Evolutionary conservation across 2,113 vertebrate genomes (phyloP), one percentile per base, ranked within the genome.

Genomic region (Columba livia): DNA sequence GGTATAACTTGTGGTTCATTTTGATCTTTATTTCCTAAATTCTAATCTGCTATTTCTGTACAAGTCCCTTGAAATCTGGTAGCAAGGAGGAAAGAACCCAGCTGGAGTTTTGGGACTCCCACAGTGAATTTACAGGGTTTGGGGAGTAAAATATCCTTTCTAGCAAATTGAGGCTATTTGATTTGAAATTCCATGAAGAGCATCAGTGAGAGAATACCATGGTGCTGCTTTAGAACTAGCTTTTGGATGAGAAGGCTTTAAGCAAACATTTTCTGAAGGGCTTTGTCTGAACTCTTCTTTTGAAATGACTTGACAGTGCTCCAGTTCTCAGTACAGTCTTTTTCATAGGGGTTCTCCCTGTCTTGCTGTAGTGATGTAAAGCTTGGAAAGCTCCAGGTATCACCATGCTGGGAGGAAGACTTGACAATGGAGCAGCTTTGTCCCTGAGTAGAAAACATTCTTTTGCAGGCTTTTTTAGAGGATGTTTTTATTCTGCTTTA

Each of bases 41-140:
- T 93, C 75, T 86, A 51, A 36, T 88, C 29, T 85, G 32, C 73
- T 96, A 4, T 86, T 95, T 93, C 75, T 91, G 26, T 88, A 48
- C 34, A 84, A 80, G 72, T 93, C 69, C 65, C 65, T 88, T 88
- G 88, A 93, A 96, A 91, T 87, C n/a, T 92, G 50, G 61, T 88
- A 70, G 48, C 18, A 31, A 61, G 81, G 79, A 87, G 58, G 56
- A 85, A 36, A 64, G 79, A 86, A 71, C 36, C 44, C 85, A 84
- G 75, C 72, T 93, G 82, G 87, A 89, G 54, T 88, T 85, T 72
- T 67, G 79, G 75, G 83, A 56, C 61, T 88, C 38, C 60, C 60
- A 53, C 26, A 28, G 56, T 67, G 82, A 86, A 92, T 88, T 67
- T 78, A 58, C 32, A 48, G 79, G 72, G 48, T 77, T 60, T 80